These are phyloP conservation scores for Cephonodes hylas DNA, from an alignment of 2,888 invertebrate genomes.

Conservation along the genomic window DNA sequence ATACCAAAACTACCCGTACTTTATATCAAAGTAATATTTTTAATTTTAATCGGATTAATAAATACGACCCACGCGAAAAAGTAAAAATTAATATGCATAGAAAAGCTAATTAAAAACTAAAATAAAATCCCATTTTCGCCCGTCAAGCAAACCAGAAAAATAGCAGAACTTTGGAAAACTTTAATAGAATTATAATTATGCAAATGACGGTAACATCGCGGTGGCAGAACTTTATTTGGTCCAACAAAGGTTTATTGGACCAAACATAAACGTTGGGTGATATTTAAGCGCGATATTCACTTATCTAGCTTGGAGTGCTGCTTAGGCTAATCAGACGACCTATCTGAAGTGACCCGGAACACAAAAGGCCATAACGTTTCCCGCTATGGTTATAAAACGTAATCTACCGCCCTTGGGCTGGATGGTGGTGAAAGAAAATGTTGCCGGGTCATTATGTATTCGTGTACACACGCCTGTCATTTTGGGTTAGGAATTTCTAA, in stretches of 20 bases:
- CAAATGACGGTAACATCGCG: neutral
- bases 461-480: no score
- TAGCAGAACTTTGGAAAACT: neutral
- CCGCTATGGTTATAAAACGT: slow-evolving; percentile 10
- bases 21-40: no score
- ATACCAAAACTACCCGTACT: no score
- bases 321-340: slow-evolving; percentile 7
- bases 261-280: neutral
- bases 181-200: neutral
- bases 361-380: slow-evolving; percentile 10
- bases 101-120: slow-evolving; percentile 1
- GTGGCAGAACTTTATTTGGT: neutral
- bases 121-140: neutral
- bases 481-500: no score
- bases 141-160: neutral
- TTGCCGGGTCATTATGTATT: neutral
- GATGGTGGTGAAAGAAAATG: neutral
- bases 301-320: slow-evolving; percentile 8
- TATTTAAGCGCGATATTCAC: slow-evolving; percentile 7
- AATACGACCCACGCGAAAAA: neutral
- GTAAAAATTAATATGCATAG: neutral
- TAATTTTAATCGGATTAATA: neutral
- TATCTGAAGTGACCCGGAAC: slow-evolving; percentile 11
- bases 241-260: neutral
- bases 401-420: slow-evolving; percentile 9